These are phyloP conservation scores for Mustela lutreola DNA, from an alignment of 2,113 vertebrate species.

Conservation along the genomic window DNA sequence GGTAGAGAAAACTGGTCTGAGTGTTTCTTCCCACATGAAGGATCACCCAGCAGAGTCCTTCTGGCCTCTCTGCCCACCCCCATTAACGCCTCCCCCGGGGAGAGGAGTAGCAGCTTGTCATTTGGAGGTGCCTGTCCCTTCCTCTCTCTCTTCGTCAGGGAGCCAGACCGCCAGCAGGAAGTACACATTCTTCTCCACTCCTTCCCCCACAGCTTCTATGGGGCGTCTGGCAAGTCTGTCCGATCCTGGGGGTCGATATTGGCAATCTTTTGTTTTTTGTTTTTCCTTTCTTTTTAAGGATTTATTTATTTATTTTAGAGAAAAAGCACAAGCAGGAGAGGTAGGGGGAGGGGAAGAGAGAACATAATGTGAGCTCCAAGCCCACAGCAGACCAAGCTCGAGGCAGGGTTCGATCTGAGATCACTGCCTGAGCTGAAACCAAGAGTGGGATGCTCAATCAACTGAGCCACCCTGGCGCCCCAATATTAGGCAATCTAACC, in stretches of 20 bases:
- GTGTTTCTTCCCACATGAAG: background rate
- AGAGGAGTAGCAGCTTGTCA: background rate
- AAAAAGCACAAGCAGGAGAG: background rate
- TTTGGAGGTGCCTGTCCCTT: background rate
- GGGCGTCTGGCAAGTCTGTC: background rate
- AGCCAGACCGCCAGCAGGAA: constrained; percentile 7
- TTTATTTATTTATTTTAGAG: background rate
- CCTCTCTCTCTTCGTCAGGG: background rate
- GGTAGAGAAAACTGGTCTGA: background rate
- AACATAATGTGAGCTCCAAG: background rate
- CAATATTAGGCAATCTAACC: background rate
- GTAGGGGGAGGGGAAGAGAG: background rate
- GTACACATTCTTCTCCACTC: background rate
- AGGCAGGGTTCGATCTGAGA: background rate
- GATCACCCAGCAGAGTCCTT: background rate
- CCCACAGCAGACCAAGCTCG: background rate
- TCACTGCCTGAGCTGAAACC: background rate
- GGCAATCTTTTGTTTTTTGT: background rate
- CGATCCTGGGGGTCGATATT: background rate
- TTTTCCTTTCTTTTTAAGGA: background rate
- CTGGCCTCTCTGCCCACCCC: background rate
- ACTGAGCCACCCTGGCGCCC: background rate
- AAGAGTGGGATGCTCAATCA: background rate
- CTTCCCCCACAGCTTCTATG: background rate
- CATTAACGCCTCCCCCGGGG: background rate